These are phyloP conservation scores for Nannoperca obscura DNA, from an alignment of 2,797 vertebrate genomes.

Conservation along the genomic window DNA sequence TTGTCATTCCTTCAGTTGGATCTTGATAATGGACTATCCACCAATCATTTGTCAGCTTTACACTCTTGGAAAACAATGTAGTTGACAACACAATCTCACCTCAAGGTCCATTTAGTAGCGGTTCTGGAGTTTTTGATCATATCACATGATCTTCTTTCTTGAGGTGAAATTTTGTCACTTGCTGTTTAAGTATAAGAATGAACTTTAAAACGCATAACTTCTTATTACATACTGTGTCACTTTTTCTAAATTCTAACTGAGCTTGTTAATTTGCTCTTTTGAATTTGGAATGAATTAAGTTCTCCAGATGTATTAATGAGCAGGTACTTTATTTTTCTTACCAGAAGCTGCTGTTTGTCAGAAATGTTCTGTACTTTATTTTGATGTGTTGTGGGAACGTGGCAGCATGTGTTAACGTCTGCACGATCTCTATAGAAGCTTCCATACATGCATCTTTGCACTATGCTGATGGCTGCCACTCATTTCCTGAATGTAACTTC, in stretches of 20 bases:
- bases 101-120: not conserved
- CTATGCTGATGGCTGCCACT: slow-evolving; percentile 39
- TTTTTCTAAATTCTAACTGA: not conserved
- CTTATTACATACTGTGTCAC: not conserved
- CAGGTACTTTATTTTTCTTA: not conserved
- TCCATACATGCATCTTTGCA: slow-evolving; percentile 50
- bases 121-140: not conserved
- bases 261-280: not conserved
- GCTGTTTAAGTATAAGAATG: not conserved
- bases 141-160: not conserved
- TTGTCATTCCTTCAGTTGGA: slow-evolving; percentile 36
- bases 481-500: slow-evolving; percentile 68
- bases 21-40: not conserved
- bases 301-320: not conserved
- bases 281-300: not conserved
- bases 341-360: not conserved
- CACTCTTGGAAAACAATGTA: not conserved
- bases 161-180: not conserved
- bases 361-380: not conserved
- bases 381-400: not conserved
- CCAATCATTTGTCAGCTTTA: not conserved
- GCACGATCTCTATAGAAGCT: slow-evolving; percentile 15
- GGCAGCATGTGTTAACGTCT: slow-evolving; percentile 16
- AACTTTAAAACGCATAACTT: not conserved
- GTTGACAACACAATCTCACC: not conserved